Percentiles rank a stretch among this genome's conserved stretches.
phyloP scores from a whole-genome alignment of 1,140 invertebrate species.

The Drosophila grimshawi region DNA sequence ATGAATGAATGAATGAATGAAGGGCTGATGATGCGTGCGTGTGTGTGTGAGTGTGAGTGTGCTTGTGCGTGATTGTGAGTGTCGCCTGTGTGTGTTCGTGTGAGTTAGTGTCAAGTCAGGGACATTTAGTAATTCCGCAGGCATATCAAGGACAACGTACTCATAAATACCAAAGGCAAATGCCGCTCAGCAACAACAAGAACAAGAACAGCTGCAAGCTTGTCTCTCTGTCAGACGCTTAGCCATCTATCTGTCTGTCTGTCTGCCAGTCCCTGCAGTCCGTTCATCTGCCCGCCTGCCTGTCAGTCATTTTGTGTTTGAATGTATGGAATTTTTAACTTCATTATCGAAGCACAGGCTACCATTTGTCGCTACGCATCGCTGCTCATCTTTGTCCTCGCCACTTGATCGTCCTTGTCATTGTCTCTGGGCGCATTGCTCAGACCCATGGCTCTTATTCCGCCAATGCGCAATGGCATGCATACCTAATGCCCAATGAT shows the following conservation, averaged over 20 bases:
- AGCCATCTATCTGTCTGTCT: conserved; percentile 3
- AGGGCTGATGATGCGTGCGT: conserved; percentile 56
- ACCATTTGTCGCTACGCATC: conserved; percentile 56
- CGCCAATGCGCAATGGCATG: conserved; percentile 64
- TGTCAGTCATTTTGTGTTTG: conserved; percentile 71
- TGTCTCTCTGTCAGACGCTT: conserved; percentile 25
- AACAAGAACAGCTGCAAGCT: conserved; percentile 51
- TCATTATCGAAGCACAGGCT: conserved; percentile 70
- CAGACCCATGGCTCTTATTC: conserved; percentile 25
- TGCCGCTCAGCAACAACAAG: conserved; percentile 59
- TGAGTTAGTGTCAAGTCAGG: conserved; percentile 79
- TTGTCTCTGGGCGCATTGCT: conserved; percentile 73
- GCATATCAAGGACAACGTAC: conserved; percentile 83
- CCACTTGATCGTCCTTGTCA: conserved; percentile 30
- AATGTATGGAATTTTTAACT: conserved; percentile 82
- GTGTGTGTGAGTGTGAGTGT: conserved; percentile 35
- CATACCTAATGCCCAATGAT: conserved; percentile 80
- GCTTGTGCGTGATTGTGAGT: neutral
- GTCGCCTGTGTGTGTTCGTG: conserved; percentile 31
- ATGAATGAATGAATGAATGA: conserved; percentile 62
- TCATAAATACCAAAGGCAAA: conserved; percentile 82
- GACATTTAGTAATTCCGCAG: conserved; percentile 80
- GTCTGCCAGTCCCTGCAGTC: conserved; percentile 14
- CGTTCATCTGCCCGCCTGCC: conserved; percentile 13
- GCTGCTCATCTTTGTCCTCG: conserved; percentile 41